These are phyloP conservation scores for Anguilla japonica DNA, from an alignment of 2,113 vertebrate genomes.

Conservation along the genomic window DNA sequence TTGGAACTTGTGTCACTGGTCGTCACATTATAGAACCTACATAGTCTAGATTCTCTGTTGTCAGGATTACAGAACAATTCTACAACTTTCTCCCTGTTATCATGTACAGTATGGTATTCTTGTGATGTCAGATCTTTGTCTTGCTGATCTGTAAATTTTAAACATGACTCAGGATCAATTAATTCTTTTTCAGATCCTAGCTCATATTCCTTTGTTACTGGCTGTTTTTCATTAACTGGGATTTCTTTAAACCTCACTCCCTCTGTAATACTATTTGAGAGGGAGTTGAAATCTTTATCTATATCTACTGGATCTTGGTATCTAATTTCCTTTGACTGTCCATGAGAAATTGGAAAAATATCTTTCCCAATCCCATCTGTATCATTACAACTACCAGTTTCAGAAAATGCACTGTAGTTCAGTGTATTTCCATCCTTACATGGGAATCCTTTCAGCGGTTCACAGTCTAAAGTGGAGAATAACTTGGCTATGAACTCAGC, in stretches of 20 bases:
- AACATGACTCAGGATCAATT: slow-evolving; percentile 29
- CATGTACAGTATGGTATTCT: slow-evolving; percentile 39
- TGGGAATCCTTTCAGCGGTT: slow-evolving; percentile 53
- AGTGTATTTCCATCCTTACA: slow-evolving; percentile 38
- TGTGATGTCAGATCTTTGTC: slow-evolving; percentile 27
- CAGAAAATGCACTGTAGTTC: slow-evolving; percentile 40
- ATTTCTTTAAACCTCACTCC: slow-evolving; percentile 41
- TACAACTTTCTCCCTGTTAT: slow-evolving; percentile 20
- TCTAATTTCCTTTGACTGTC: slow-evolving; percentile 51
- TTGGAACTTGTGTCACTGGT: slow-evolving; percentile 27
- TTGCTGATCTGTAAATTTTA: slow-evolving; percentile 22
- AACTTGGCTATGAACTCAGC: slow-evolving; percentile 62
- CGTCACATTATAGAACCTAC: slow-evolving; percentile 51
- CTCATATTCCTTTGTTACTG: neutral
- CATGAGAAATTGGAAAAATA: slow-evolving; percentile 45
- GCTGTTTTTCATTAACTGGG: neutral
- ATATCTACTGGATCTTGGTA: slow-evolving; percentile 44
- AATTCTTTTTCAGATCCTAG: slow-evolving; percentile 39
- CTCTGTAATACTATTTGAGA: slow-evolving; percentile 44
- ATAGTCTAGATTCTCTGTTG: slow-evolving; percentile 52
- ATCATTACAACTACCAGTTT: slow-evolving; percentile 33
- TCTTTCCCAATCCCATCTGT: neutral
- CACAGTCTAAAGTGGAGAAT: slow-evolving; percentile 61
- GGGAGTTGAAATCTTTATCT: slow-evolving; percentile 42
- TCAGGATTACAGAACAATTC: slow-evolving; percentile 35